phyloP scores from a whole-genome alignment of 2,888 invertebrate genomes.

The Trisateles emortualis region DNA sequence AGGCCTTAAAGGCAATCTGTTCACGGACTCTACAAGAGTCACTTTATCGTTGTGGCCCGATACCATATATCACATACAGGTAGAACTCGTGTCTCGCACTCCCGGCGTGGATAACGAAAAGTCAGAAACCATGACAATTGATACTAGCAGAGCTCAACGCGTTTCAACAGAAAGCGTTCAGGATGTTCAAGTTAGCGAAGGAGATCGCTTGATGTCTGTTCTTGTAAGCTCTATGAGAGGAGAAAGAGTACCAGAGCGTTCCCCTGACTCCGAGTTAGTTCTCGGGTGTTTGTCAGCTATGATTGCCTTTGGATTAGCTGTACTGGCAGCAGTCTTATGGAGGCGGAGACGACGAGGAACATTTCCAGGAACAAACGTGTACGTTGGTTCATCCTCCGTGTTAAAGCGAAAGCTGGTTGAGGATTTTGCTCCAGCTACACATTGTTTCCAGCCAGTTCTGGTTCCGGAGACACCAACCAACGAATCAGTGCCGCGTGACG shows the following conservation, averaged over 20 bases:
- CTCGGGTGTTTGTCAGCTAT: conserved; percentile 88
- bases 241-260: conserved; percentile 83
- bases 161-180: conserved; percentile 89
- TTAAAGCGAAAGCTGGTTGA: conserved; percentile 88
- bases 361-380: conserved; percentile 87
- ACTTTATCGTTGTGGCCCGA: conserved; percentile 93
- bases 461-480: conserved; percentile 81
- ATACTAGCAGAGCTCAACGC: conserved; percentile 88
- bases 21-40: conserved; percentile 93
- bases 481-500: conserved; percentile 79
- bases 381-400: conserved; percentile 87
- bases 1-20: conserved; percentile 92
- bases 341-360: conserved; percentile 86
- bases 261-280: conserved; percentile 86
- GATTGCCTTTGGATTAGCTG: conserved; percentile 80
- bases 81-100: conserved; percentile 88
- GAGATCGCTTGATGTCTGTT: conserved; percentile 88
- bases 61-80: conserved; percentile 93
- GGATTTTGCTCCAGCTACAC: conserved; percentile 83
- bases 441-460: conserved; percentile 87
- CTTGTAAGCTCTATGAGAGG: conserved; percentile 88
- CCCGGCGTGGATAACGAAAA: conserved; percentile 88
- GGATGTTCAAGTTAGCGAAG: conserved; percentile 86
- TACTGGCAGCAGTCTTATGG: conserved; percentile 85
- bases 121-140: conserved; percentile 89